Evolutionary conservation across 2,888 invertebrate species (phyloP).

Genomic region (Luperina nickerlii): DNA sequence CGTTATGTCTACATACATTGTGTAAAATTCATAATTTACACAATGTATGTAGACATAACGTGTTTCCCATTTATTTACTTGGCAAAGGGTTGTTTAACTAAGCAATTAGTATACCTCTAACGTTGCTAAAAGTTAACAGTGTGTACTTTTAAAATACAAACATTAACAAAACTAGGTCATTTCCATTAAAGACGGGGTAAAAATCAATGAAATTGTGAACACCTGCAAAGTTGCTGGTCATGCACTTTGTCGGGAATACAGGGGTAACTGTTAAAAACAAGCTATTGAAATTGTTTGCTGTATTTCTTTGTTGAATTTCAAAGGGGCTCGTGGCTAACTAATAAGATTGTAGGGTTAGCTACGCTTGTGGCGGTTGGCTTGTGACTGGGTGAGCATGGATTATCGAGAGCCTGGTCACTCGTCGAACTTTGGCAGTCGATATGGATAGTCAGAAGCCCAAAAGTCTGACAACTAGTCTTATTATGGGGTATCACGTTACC

Average conservation of each 20-base stretch:
- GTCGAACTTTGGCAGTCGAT: too few species aligned
- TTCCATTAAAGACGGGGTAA: conserved; percentile 24
- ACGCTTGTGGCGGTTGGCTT: too few species aligned
- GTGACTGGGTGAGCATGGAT: too few species aligned
- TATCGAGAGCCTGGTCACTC: too few species aligned
- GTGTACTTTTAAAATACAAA: conserved; percentile 42
- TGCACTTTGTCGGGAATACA: neutral
- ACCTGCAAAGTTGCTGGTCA: conserved; percentile 31
- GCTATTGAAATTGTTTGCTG: too few species aligned
- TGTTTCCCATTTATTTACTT: conserved; percentile 33
- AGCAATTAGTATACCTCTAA: conserved; percentile 8
- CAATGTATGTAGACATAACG: conserved; percentile 17
- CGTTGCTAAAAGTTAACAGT: conserved; percentile 36
- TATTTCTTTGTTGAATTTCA: too few species aligned
- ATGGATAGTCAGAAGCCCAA: too few species aligned
- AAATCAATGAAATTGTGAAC: conserved; percentile 52
- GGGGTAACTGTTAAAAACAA: neutral
- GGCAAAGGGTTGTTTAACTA: conserved; percentile 35
- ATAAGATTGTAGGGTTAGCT: too few species aligned
- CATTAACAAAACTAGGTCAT: conserved; percentile 36
- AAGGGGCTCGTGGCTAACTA: too few species aligned
- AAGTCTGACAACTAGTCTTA: too few species aligned
- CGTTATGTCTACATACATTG: too few species aligned
- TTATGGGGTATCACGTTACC: too few species aligned
- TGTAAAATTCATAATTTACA: conserved; percentile 30